phyloP scores from a whole-genome alignment of 2,797 vertebrate species.

The Crocidura indochinensis region DNA sequence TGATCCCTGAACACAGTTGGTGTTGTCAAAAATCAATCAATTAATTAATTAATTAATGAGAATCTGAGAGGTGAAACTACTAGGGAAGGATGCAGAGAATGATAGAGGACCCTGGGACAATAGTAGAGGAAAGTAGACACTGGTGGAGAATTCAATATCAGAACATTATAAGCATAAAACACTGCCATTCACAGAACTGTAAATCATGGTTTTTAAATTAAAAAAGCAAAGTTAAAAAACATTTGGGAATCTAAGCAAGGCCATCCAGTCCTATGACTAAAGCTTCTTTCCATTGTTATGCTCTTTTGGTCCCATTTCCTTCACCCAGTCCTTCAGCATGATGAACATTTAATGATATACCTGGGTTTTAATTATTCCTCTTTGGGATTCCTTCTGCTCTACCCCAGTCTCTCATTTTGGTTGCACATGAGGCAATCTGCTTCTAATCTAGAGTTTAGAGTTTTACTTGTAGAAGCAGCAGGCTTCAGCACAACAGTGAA shows the following conservation, averaged over 20 bases:
- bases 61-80: no score
- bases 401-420: not conserved
- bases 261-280: not conserved
- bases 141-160: no score
- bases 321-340: conserved; percentile 4
- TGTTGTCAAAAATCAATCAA: no score
- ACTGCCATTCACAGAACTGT: no score
- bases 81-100: no score
- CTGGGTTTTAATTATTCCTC: not conserved
- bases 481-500: not conserved
- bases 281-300: not conserved
- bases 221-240: not conserved
- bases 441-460: not conserved
- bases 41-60: no score
- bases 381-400: not conserved
- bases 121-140: no score
- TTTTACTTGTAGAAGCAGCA: not conserved
- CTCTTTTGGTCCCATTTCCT: not conserved
- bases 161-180: no score
- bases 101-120: no score
- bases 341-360: not conserved
- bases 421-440: not conserved
- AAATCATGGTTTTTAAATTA: no score
- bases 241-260: conserved; percentile 8
- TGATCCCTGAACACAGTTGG: no score